Conservation (phyloP, 2,113 vertebrate species). For the Rhynchopsitta pachyrhyncha region DNA sequence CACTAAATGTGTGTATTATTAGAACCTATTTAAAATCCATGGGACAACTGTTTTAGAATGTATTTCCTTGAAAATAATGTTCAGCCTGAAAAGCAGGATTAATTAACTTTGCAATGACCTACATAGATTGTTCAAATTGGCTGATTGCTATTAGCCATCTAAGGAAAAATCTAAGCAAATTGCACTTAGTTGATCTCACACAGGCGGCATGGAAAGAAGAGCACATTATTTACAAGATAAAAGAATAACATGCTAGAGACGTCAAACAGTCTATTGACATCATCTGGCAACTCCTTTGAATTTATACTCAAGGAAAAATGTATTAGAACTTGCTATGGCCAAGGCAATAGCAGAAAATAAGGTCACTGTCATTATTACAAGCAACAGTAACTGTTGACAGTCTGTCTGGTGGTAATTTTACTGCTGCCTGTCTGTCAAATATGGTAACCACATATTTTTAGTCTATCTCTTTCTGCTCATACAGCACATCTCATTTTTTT, state of each 20-base stretch:
- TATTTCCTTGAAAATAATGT: conserved; percentile 33
- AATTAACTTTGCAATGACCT: conserved; percentile 27
- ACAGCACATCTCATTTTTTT: background rate
- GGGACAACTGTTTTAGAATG: background rate
- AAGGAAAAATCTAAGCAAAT: conserved; percentile 9
- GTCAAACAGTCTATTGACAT: background rate
- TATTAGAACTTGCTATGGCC: background rate
- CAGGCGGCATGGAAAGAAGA: background rate
- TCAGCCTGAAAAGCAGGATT: background rate
- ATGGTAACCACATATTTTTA: background rate
- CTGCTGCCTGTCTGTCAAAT: background rate
- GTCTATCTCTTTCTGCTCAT: background rate
- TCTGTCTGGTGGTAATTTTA: background rate
- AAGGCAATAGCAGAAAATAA: background rate
- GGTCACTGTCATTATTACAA: background rate
- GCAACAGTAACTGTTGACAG: background rate
- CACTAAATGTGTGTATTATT: background rate
- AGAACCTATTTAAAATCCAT: conserved; percentile 1
- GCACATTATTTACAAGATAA: background rate
- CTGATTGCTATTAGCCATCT: background rate
- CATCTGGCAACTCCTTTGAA: conserved; percentile 21
- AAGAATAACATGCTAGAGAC: background rate
- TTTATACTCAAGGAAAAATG: background rate
- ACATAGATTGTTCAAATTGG: conserved; percentile 16
- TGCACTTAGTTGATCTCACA: background rate